phyloP scores from a whole-genome alignment of 1,140 invertebrate genomes.

The Meloidogyne hapla region DNA sequence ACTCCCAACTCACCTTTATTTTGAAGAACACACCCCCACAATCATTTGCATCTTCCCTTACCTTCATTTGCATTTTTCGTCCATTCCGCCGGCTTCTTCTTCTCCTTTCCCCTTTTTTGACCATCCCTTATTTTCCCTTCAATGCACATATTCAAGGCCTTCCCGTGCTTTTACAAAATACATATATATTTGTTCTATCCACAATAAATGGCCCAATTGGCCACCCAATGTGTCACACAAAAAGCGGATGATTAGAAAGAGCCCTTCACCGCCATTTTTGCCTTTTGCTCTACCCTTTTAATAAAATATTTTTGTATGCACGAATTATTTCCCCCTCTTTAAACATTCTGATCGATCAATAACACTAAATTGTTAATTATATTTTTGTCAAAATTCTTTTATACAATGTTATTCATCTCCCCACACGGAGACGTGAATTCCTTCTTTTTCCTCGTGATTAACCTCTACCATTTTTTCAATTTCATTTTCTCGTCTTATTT shows the following conservation, averaged over 20 bases:
- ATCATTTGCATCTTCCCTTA: neutral
- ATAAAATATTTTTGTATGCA: neutral
- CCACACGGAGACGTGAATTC: too few relatives aligned
- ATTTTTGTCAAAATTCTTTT: too few relatives aligned
- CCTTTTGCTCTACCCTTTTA: neutral
- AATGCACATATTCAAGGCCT: neutral
- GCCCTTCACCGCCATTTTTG: conserved; percentile 4
- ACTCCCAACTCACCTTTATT: neutral
- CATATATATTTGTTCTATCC: neutral
- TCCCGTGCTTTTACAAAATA: neutral
- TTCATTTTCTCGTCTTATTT: too few relatives aligned
- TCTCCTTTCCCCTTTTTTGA: neutral
- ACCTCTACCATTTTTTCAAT: too few relatives aligned
- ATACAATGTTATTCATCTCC: too few relatives aligned
- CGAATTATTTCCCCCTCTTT: conserved; percentile 1
- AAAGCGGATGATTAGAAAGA: neutral
- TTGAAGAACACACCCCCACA: neutral
- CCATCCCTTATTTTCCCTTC: conserved; percentile 6
- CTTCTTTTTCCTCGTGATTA: too few relatives aligned
- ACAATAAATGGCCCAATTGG: neutral
- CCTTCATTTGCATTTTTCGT: conserved; percentile 17
- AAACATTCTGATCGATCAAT: conserved; percentile 5
- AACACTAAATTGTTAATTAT: neutral
- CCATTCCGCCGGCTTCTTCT: neutral
- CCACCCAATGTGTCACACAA: conserved; percentile 10